Base-by-base conservation (phyloP, 2,888 invertebrate species). In the Meta bourneti region DNA sequence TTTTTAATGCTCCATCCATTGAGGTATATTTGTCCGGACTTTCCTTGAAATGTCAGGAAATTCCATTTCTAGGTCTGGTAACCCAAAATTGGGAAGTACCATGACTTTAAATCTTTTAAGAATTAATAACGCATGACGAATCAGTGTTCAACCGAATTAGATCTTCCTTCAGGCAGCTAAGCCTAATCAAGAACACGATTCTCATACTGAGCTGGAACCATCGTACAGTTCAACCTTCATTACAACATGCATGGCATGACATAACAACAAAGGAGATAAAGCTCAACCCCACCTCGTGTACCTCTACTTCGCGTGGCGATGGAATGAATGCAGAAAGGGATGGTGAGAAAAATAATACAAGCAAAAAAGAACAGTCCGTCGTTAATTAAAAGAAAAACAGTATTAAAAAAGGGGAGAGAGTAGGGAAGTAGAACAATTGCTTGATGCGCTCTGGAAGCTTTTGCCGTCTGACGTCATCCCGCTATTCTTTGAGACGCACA, bases 391-490 rank as follows among this genome's bases (percentile, higher is more conserved):
- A 79, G 51, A 79, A 79, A 52, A 79, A 20, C 49, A 19, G 54
- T 54, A 51, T 51, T n/a, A 54, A 75, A 48, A 75, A 75, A 49
- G 48, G 52, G 52, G 70, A 61, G 70, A 61, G 13, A 7, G 16
- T 49, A 13, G 16, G 49, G 49, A 51, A 83, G 83, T 72, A 72
- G 83, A 83, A 83, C 83, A 83, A 83, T 83, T 71, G 74, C 49
- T 83, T 72, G 83, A 71, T 83, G 69, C 34, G 81, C 20, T 51
- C 49, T 61, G 72, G 83, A 54, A 83, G 86, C 34, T 34, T 34
- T 34, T 34, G 34, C 78, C 77, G 19, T 51, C 52, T 86, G 86
- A 86, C 86, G 86, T 86, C 86, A 86, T 51, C 71, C 78, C 77
- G 20, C 86, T 77, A 86, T 86, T 86, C 86, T 86, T 86, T 52